Conservation (phyloP, 1,140 invertebrate genomes). For the Wasmannia auropunctata region DNA sequence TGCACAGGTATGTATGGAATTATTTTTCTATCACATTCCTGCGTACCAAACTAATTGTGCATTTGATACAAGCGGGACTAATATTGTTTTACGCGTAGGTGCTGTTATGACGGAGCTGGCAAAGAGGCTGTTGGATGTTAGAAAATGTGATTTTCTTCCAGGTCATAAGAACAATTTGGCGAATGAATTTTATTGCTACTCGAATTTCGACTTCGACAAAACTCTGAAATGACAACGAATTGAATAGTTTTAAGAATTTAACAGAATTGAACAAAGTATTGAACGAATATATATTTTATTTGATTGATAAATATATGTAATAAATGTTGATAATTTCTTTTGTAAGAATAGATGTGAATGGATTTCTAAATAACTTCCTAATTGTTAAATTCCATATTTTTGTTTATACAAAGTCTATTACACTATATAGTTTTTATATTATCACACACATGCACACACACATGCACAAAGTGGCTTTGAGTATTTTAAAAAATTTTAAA, state of each 20-base stretch:
- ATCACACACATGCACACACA: no score
- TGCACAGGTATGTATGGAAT: conserved; percentile 91
- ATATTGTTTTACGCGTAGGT: conserved; percentile 85
- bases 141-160: conserved; percentile 91
- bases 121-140: conserved; percentile 88
- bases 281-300: conserved; percentile 26
- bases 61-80: background rate
- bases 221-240: conserved; percentile 70
- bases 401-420: no score
- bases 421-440: no score
- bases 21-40: background rate
- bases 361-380: background rate
- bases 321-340: background rate
- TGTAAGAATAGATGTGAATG: background rate
- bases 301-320: background rate
- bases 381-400: background rate
- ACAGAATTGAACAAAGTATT: background rate
- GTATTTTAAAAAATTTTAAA: no score
- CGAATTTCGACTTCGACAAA: conserved; percentile 92
- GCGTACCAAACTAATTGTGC: background rate
- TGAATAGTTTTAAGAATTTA: no score
- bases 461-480: no score
- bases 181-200: conserved; percentile 96
- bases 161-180: conserved; percentile 95
- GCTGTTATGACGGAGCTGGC: conserved; percentile 91